A percentile compares a stretch with the other conserved stretches of the same genome.
phyloP scores from a whole-genome alignment of 53 echinoderm and acorn worm genomes.

The Arbacia lixula region DNA sequence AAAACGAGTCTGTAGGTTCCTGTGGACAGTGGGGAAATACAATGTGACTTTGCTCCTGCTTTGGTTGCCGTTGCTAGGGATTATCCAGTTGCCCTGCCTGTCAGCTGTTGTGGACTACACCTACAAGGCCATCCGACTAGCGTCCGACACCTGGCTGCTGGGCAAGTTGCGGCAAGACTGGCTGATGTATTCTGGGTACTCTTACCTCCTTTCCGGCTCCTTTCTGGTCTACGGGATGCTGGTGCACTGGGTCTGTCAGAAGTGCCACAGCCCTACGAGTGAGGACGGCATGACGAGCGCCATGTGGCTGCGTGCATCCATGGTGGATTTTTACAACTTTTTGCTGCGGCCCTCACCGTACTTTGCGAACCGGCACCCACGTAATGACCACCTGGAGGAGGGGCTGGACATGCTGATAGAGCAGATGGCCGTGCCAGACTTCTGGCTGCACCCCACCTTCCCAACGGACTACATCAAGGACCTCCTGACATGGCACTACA shows the following conservation, averaged over 20 bases:
- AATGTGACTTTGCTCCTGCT: conserved; percentile 77
- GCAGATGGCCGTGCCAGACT: conserved; percentile 73
- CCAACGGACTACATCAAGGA: conserved; percentile 81
- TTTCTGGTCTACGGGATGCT: conserved; percentile 69
- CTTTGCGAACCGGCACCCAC: conserved; percentile 47
- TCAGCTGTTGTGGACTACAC: conserved; percentile 61
- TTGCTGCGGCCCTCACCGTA: conserved; percentile 69
- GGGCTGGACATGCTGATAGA: conserved; percentile 74
- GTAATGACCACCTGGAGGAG: conserved; percentile 54
- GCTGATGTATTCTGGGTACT: conserved; percentile 71
- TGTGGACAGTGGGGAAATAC: conserved; percentile 83
- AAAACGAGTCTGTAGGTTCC: conserved; percentile 74
- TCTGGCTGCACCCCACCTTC: conserved; percentile 82
- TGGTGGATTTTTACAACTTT: conserved; percentile 72
- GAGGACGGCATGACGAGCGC: conserved; percentile 66
- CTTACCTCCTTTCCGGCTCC: conserved; percentile 37
- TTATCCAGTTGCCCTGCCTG: conserved; percentile 73
- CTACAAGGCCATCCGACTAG: conserved; percentile 57
- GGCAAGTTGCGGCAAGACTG: conserved; percentile 74
- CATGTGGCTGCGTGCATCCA: conserved; percentile 73
- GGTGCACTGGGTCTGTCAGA: conserved; percentile 62
- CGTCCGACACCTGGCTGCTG: conserved; percentile 64
- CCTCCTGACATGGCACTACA: conserved; percentile 81
- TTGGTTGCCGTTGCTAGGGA: conserved; percentile 86
- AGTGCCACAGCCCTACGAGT: conserved; percentile 36